A percentile compares a stretch with the other conserved stretches of the same genome.
These are phyloP conservation scores for Drosophila mimica DNA, from an alignment of 2,888 invertebrate genomes.

Conservation along the genomic window DNA sequence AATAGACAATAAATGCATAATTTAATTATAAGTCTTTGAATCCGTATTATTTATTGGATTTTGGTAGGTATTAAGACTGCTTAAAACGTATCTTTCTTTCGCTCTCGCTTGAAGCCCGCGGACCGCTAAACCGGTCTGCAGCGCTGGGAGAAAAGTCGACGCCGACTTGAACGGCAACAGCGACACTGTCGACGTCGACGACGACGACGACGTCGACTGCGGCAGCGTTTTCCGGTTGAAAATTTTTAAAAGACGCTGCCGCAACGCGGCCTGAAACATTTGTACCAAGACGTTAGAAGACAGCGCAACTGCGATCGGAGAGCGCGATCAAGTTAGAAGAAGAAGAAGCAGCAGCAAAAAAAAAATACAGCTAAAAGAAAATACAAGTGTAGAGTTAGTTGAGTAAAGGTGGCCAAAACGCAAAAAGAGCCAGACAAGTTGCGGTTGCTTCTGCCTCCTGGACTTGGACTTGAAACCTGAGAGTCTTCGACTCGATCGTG, in stretches of 20 bases:
- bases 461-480: constrained; percentile 22
- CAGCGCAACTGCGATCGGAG: constrained; percentile 65
- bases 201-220: constrained; percentile 19
- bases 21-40: constrained; percentile 7
- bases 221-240: constrained; percentile 73
- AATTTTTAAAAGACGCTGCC: constrained; percentile 86
- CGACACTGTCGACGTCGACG: constrained; percentile 12
- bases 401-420: constrained; percentile 20
- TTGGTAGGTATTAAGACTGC: constrained; percentile 9
- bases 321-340: constrained; percentile 28
- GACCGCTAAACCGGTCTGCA: constrained; percentile 66
- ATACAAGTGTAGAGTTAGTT: constrained; percentile 24
- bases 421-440: constrained; percentile 12
- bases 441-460: constrained; percentile 30
- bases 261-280: constrained; percentile 84
- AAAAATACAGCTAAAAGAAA: constrained; percentile 19
- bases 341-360: constrained; percentile 15
- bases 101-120: constrained; percentile 5
- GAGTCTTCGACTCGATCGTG: constrained; percentile 33
- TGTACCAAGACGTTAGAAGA: constrained; percentile 85
- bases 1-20: constrained; percentile 15
- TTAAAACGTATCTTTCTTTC: constrained; percentile 23
- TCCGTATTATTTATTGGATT: constrained; percentile 1
- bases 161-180: constrained; percentile 25
- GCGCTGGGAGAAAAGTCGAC: constrained; percentile 61